Conservation (phyloP, 2,113 vertebrate genomes). For the Anseranas semipalmata region DNA sequence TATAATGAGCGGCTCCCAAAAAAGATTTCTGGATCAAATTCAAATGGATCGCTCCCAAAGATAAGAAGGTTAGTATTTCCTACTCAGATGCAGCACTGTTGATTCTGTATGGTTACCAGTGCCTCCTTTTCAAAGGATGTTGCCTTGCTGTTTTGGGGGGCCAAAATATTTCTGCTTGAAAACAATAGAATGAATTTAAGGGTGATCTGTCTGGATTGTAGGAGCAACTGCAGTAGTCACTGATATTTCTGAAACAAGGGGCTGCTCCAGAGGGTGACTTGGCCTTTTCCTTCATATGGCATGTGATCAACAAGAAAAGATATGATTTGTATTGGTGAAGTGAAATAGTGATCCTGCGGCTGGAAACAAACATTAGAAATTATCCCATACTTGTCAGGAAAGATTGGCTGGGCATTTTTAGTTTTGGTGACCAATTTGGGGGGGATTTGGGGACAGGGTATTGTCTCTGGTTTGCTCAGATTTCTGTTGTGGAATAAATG, state of each 20-base stretch:
- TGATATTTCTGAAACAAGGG: not conserved
- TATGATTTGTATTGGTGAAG: not conserved
- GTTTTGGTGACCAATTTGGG: not conserved
- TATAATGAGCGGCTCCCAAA: not conserved
- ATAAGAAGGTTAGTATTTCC: not conserved
- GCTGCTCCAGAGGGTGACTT: not conserved
- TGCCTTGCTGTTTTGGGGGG: not conserved
- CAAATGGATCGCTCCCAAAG: not conserved
- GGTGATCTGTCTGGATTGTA: not conserved
- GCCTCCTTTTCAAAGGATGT: not conserved
- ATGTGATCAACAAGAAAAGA: not conserved
- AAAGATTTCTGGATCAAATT: not conserved
- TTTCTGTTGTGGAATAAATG: not conserved
- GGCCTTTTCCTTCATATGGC: not conserved
- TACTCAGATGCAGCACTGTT: not conserved
- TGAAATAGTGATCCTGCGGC: not conserved
- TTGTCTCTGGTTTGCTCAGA: not conserved
- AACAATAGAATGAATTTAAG: not conserved
- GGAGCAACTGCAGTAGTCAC: not conserved
- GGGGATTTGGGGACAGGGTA: not conserved
- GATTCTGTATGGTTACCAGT: not conserved
- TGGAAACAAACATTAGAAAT: not conserved
- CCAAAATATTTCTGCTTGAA: not conserved
- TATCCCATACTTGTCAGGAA: not conserved
- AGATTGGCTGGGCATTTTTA: not conserved